Evolutionary conservation across 2,113 vertebrate genomes (phyloP).

Genomic region (Theropithecus gelada): DNA sequence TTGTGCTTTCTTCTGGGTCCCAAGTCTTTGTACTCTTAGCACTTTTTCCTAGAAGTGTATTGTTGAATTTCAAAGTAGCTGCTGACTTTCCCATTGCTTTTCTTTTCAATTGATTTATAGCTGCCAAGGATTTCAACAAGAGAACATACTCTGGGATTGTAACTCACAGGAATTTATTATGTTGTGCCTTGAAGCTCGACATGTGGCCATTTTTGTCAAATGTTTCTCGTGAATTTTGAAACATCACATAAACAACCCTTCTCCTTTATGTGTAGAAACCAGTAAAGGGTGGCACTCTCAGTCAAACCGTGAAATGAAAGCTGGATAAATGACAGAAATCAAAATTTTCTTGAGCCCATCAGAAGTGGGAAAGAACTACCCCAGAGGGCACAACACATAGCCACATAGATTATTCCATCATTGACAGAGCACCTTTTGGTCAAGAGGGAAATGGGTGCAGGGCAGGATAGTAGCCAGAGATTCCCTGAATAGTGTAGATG

Average conservation of each 20-base stretch:
- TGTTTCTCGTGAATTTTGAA: not conserved
- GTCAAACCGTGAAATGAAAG: not conserved
- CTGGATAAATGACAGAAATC: not conserved
- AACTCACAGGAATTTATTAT: not conserved
- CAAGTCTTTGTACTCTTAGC: not conserved
- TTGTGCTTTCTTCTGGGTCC: not conserved
- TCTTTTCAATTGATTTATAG: not conserved
- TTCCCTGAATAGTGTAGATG: not conserved
- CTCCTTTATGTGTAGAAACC: not conserved
- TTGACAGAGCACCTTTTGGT: not conserved
- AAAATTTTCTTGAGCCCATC: not conserved
- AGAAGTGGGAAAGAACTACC: not conserved
- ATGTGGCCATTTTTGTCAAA: not conserved
- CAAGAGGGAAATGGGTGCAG: not conserved
- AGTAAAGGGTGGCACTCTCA: not conserved
- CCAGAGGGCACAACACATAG: not conserved
- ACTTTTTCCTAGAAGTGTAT: not conserved
- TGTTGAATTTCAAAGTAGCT: not conserved
- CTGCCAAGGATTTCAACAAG: rapidly evolving
- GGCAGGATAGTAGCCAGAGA: not conserved
- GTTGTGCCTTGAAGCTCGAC: not conserved
- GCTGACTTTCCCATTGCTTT: not conserved
- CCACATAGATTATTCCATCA: not conserved
- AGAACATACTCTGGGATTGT: not conserved
- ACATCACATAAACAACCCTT: not conserved